Evolutionary conservation across 2,888 invertebrate genomes (phyloP).

Genomic region (Papilio elwesi): DNA sequence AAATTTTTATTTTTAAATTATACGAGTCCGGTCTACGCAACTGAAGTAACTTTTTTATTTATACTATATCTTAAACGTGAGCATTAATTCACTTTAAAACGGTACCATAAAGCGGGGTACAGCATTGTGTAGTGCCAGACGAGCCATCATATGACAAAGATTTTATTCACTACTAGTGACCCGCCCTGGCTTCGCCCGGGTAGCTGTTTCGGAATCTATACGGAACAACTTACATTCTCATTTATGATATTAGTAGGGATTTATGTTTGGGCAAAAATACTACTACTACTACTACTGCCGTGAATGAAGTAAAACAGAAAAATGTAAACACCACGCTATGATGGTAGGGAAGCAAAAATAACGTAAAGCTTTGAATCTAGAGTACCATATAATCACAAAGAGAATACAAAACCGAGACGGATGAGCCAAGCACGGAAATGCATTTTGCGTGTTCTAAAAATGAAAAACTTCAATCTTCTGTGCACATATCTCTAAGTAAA

Average conservation of each 20-base stretch:
- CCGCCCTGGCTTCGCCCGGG: no score
- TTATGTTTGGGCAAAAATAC: no score
- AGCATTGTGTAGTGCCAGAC: no score
- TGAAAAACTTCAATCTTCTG: background rate
- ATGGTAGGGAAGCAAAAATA: background rate
- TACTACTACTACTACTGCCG: no score
- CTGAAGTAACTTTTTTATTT: background rate
- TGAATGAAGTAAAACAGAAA: no score
- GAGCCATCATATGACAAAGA: no score
- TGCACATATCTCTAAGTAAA: constrained; percentile 4
- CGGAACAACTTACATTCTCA: no score
- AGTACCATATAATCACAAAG: constrained; percentile 7
- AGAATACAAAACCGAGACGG: background rate
- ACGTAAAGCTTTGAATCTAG: constrained; percentile 8
- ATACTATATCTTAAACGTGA: background rate
- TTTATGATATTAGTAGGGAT: no score
- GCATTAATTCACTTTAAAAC: background rate
- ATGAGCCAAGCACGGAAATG: constrained; percentile 4
- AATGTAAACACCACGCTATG: background rate
- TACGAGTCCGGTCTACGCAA: background rate
- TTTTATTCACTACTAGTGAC: no score
- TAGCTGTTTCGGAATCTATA: no score
- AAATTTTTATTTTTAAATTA: constrained; percentile 15
- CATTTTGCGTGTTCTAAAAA: constrained; percentile 16
- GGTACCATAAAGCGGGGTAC: no score